Evolutionary conservation across 2,797 vertebrate genomes (phyloP), one percentile per base, ranked within the genome.

Genomic region (Ptychadena robeensis): DNA sequence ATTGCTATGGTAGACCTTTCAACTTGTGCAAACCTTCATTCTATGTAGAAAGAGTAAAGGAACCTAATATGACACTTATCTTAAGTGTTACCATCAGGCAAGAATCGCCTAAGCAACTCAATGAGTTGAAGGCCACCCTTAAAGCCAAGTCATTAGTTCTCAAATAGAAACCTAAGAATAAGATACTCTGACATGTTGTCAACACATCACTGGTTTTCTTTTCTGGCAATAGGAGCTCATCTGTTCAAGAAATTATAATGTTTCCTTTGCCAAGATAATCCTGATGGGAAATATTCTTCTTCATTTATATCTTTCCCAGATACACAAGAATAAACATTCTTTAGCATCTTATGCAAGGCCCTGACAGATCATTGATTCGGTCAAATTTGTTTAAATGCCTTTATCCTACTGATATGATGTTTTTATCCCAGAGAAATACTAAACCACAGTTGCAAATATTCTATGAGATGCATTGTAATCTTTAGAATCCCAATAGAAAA

Each of bases 401-500:
- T 67, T 82, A 74, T 37, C 59, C 37, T 9, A n/a, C 65, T 25
- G 31, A 7, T 31, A 64, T 76, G 34, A 30, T 75, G 44, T 63
- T n/a, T 30, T 28, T 25, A 48, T 71, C 65, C 57, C 44, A 40
- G 18, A 48, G 80, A 82, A 70, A 71, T 70, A 65, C 61, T 82
- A 48, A 40, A 69, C 44, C 77, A n/a, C 69, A 77, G 18, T 65
- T 61, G 27, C 31, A 38, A 53, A 34, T 48, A 34, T 44, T n/a
- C 25, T 8, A 12, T 22, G 70, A 40, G 48, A 77, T 14, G 38
- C n/a, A 65, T 61, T 77, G 34, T 35, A 35, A 28, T 70, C 4
- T 38, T 22, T 4, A n/a, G 18, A 73, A 73, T 83, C 69, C 76
- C 76, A 73, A 61, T 65, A 73, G 68, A 40, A 70, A 83, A 66